Evolutionary conservation across 2,797 vertebrate genomes (phyloP).

Genomic region (Trichosurus vulpecula): DNA sequence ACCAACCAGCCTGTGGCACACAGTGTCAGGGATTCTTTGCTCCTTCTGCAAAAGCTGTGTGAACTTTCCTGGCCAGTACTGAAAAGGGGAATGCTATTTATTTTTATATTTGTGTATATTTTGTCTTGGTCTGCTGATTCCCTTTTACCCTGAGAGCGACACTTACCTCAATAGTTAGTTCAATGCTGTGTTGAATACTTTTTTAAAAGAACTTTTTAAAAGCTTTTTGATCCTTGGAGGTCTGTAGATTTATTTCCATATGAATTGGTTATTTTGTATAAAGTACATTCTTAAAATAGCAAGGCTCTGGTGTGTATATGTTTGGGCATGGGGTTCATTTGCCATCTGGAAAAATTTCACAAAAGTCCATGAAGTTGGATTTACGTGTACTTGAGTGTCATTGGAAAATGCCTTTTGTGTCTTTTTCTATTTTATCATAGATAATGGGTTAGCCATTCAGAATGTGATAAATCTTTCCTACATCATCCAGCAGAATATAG

Average conservation of each 20-base stretch:
- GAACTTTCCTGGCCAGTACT: slow-evolving; percentile 84
- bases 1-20: slow-evolving; percentile 58
- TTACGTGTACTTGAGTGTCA: neutral
- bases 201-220: slow-evolving; percentile 86
- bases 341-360: slow-evolving; percentile 30
- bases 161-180: slow-evolving; percentile 89
- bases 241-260: slow-evolving; percentile 91
- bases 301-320: slow-evolving; percentile 72
- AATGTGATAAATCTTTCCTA: neutral
- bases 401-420: accelerated
- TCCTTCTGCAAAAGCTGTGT: slow-evolving; percentile 79
- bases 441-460: neutral
- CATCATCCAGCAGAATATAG: neutral
- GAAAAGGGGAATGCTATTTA: slow-evolving; percentile 88
- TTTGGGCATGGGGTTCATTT: slow-evolving; percentile 76
- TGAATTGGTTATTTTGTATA: slow-evolving; percentile 90
- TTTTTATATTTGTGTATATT: slow-evolving; percentile 89
- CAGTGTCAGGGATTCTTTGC: slow-evolving; percentile 79
- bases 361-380: slow-evolving; percentile 20
- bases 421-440: neutral
- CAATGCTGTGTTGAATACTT: slow-evolving; percentile 85
- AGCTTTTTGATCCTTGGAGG: slow-evolving; percentile 85
- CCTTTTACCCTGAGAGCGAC: slow-evolving; percentile 86
- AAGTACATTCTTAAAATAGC: slow-evolving; percentile 89
- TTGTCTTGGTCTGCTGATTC: slow-evolving; percentile 88